Evolutionary conservation across 2,888 invertebrate species (phyloP).

Genomic region (Anthophora plumipes): DNA sequence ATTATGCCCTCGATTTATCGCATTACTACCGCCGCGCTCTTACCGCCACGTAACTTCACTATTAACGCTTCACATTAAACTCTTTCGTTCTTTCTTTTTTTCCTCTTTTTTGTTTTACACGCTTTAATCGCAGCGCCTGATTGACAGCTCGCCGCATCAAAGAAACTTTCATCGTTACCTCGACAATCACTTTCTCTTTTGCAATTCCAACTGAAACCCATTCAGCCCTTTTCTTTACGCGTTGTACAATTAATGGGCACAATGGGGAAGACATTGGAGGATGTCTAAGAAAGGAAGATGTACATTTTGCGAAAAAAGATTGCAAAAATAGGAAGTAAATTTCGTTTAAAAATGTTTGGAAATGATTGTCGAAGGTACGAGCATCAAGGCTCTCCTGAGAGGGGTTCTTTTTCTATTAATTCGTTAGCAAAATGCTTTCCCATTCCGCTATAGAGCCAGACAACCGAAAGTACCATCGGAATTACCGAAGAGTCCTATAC

Average conservation of each 20-base stretch:
- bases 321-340: no score
- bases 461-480: slow-evolving; percentile 75
- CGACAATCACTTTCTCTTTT: slow-evolving; percentile 41
- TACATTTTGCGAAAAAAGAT: no score
- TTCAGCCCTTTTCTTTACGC: no score
- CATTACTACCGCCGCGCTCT: slow-evolving; percentile 29
- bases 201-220: not conserved
- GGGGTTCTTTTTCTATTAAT: not conserved
- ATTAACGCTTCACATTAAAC: slow-evolving; percentile 33
- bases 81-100: not conserved
- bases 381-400: slow-evolving; percentile 26
- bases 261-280: no score
- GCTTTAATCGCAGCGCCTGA: slow-evolving; percentile 51
- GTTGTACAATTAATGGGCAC: no score
- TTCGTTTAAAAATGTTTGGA: slow-evolving; percentile 1
- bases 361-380: slow-evolving; percentile 48
- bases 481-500: slow-evolving; percentile 83
- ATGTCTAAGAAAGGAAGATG: no score
- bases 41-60: slow-evolving; percentile 35
- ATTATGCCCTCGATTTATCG: slow-evolving; percentile 51
- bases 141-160: slow-evolving; percentile 39
- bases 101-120: not conserved
- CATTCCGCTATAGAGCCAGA: slow-evolving; percentile 51
- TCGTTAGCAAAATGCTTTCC: slow-evolving; percentile 28
- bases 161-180: slow-evolving; percentile 17